Evolutionary conservation across 2,888 invertebrate species (phyloP), one percentile per base, ranked within the genome.

Genomic region (Pantelozetes paolii): DNA sequence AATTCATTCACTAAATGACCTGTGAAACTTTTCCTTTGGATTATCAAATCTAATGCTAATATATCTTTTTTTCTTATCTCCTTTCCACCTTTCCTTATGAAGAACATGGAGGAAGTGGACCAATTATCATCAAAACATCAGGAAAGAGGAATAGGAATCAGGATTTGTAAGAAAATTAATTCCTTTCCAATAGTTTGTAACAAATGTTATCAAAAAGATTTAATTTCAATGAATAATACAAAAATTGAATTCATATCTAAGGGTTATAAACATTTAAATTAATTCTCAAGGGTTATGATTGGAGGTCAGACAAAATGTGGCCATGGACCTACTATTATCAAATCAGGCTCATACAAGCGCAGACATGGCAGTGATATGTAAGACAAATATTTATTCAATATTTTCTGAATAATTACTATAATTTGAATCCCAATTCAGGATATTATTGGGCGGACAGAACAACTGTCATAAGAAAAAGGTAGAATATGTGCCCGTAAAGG

Each of bases 391-490:
- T 45, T 15, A 18, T 45, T 18, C 9, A 45, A 18, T 11, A 13
- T 36, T 36, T 8, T 36, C 5, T 36, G 6, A 36, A 8, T 8
- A 36, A 8, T 36, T 11, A 36, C 36, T 45, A 3, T 45, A 45
- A n/a, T n/a, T n/a, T n/a, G n/a, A n/a, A n/a, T n/a, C n/a, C n/a
- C n/a, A n/a, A n/a, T 6, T 50, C 50, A 59, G 59, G 18, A 30
- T 59, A 3, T 18, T 59, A 30, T 59, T 59, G 8, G 59, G 59
- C 28, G 57, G 57, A 23, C 57, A 57, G 23, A 57, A 57, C 28
- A 28, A 59, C 30, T 59, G 59, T 8, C 57, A 57, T 28, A 59
- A 59, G 59, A 59, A 59, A 30, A 59, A 59, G 59, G 18, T 32
- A 30, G 59, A 59, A 18, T 13, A 28, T 15, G 32, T 59, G 5